A percentile compares a stretch with the other conserved stretches of the same genome.
These are phyloP conservation scores for Nudaria mundana DNA, from an alignment of 2,888 invertebrate species.

Conservation along the genomic window DNA sequence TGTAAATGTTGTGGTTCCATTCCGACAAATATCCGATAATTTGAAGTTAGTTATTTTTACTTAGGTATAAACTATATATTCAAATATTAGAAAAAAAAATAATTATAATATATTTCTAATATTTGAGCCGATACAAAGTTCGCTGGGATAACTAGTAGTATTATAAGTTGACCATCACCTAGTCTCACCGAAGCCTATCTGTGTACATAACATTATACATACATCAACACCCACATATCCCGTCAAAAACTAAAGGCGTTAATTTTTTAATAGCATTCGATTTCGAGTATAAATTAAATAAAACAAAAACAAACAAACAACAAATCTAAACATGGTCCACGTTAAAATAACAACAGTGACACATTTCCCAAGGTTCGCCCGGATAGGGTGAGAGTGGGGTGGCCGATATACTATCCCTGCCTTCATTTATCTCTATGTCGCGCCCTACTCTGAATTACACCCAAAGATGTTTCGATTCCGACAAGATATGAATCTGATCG, in stretches of 20 bases:
- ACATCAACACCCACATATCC: no score
- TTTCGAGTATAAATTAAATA: conserved; percentile 9
- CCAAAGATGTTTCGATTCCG: conserved; percentile 56
- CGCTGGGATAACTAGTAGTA: no score
- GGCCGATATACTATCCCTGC: conserved; percentile 39
- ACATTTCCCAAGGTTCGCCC: conserved; percentile 42
- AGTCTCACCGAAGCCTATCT: no score
- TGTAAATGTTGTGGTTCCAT: no score
- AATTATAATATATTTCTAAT: no score
- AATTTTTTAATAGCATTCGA: background rate
- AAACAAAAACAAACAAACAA: conserved; percentile 20
- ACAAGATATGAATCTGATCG: conserved; percentile 59
- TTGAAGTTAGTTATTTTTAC: no score
- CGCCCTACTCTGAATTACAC: conserved; percentile 52
- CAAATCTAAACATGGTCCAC: conserved; percentile 24
- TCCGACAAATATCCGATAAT: no score
- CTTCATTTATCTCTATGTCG: conserved; percentile 56
- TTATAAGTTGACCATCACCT: no score
- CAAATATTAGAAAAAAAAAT: no score
- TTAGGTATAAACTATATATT: no score
- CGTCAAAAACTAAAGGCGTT: background rate
- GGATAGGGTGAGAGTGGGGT: conserved; percentile 24
- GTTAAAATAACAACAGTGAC: conserved; percentile 38
- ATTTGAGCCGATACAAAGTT: no score
- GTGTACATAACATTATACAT: no score